Evolutionary conservation across 1,140 invertebrate genomes (phyloP).

Genomic region (Paramacrobiotus metropolitanus): DNA sequence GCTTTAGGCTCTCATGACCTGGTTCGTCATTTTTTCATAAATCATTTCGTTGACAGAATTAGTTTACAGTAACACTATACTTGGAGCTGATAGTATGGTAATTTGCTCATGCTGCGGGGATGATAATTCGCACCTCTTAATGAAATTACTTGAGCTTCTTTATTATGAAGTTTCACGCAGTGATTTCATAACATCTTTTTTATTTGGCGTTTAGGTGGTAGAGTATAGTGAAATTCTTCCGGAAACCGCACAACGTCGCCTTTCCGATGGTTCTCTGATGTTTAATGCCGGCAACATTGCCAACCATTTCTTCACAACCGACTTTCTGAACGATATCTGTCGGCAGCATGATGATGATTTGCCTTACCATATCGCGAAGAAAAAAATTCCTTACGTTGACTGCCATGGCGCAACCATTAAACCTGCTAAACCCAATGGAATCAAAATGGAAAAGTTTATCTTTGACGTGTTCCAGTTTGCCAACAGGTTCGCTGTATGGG

Average conservation of each 20-base stretch:
- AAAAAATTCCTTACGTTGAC: conserved; percentile 78
- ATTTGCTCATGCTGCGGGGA: no score
- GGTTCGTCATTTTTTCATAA: no score
- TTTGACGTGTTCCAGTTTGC: conserved; percentile 94
- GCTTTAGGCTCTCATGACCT: no score
- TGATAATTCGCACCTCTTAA: no score
- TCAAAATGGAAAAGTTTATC: conserved; percentile 98
- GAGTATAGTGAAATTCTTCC: conserved; percentile 90
- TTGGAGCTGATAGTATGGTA: no score
- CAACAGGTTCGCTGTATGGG: conserved; percentile 68
- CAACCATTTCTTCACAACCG: conserved; percentile 81
- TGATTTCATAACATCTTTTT: no score
- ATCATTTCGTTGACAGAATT: no score
- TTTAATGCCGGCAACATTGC: conserved; percentile 93
- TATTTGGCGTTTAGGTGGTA: conserved; percentile 35
- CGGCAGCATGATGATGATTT: conserved; percentile 31
- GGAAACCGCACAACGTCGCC: conserved; percentile 53
- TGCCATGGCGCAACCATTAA: conserved; percentile 37
- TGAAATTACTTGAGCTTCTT: no score
- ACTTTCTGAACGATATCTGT: conserved; percentile 43
- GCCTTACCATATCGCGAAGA: conserved; percentile 80
- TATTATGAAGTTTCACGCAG: no score
- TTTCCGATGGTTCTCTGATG: conserved; percentile 48
- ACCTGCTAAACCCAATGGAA: conserved; percentile 67
- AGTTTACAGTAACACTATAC: no score